Base-by-base conservation (phyloP, 2,888 invertebrate genomes). In the Perdita meconis region DNA sequence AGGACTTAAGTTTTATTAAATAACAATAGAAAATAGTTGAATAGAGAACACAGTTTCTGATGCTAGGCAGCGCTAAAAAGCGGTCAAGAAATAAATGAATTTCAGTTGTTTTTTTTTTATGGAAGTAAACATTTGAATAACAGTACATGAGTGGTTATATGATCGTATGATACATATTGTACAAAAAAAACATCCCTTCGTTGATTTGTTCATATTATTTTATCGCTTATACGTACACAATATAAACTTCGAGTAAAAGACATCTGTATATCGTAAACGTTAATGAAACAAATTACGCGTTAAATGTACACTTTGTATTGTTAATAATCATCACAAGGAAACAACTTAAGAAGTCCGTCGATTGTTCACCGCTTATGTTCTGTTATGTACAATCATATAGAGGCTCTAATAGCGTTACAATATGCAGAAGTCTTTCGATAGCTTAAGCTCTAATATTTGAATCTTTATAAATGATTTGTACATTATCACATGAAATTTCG, bases 141-240 rank as follows among this genome's bases (percentile, higher is more conserved):
- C 80, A 82, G 65, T 86, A 87, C 83, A 68, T 67, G 78, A 81
- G 80, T 85, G 74, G 84, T 82, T 70, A 83, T 70, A 79, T 79
- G 84, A 82, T 85, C 83, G 84, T 86, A 86, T 88, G 80, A 88
- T 89, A 88, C 86, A 88, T 86, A 89, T 87, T 87, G 85, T 89
- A 89, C 88, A 89, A 89, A 89, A 89, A 38, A 69, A 88, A 88
- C 87, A 86, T 88, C 86, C 83, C 78, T 72, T 87, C 84, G 75
- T 76, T 80, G 86, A 80, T 85, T 85, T 64, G 55, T 77, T 84
- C 84, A 79, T 78, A 77, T 83, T 74, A 80, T 80, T n/a, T 81
- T 69, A 73, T 79, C 79, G 79, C 65, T 86, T 85, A 82, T 77
- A 82, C 69, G 75, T 81, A 82, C 57, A 80, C 53, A 73, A 69